Conservation (phyloP, 2,797 vertebrate species). For the Cossypha niveicapilla region DNA sequence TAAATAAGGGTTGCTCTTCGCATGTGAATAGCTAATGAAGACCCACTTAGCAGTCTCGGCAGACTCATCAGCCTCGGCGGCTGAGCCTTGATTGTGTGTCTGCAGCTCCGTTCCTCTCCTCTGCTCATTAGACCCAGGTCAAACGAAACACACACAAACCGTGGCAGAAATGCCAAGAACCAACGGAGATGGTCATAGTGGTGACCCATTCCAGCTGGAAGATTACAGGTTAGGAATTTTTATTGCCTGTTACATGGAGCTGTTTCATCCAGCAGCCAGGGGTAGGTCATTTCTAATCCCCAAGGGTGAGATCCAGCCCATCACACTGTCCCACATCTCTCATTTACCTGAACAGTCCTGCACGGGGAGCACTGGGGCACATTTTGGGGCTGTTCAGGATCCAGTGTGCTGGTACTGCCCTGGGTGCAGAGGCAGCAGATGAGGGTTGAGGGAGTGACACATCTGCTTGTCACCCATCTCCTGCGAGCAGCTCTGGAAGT, state of each 20-base stretch:
- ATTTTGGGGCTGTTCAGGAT: neutral
- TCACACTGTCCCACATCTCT: neutral
- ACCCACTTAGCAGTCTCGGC: slow-evolving; percentile 40
- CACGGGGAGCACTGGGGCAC: neutral
- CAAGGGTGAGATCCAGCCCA: neutral
- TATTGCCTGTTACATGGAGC: neutral
- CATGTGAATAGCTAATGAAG: slow-evolving; percentile 47
- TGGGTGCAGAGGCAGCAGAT: neutral
- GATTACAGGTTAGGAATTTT: slow-evolving; percentile 22
- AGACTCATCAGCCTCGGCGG: slow-evolving; percentile 47
- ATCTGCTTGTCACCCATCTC: neutral
- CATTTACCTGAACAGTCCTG: neutral
- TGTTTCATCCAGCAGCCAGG: neutral
- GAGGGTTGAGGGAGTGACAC: neutral
- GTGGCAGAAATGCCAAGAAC: neutral
- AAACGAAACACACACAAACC: slow-evolving; percentile 4
- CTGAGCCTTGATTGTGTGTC: slow-evolving; percentile 52
- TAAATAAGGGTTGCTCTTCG: slow-evolving; percentile 23
- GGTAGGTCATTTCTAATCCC: slow-evolving; percentile 4
- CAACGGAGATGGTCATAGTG: neutral
- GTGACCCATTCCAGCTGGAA: slow-evolving; percentile 17
- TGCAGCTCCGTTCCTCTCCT: slow-evolving; percentile 17
- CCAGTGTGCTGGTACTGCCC: neutral
- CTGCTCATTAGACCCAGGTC: slow-evolving; percentile 42
- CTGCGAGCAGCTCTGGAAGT: neutral